phyloP scores from a whole-genome alignment of 2,113 vertebrate genomes.

The Festucalex cinctus region DNA sequence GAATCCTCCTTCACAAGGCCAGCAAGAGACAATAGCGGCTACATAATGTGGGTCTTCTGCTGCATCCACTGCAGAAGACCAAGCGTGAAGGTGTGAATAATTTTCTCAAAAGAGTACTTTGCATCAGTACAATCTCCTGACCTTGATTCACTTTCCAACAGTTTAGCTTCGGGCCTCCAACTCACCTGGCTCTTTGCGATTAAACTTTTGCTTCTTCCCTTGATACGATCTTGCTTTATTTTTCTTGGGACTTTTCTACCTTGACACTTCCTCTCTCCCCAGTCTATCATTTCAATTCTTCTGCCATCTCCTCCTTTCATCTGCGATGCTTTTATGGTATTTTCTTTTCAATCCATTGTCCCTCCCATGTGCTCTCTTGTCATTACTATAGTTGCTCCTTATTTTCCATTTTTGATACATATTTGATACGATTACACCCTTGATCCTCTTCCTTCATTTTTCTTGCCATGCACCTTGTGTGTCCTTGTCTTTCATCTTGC shows the following conservation, averaged over 20 bases:
- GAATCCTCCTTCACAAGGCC: slow-evolving; percentile 36
- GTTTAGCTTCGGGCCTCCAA: slow-evolving; percentile 7
- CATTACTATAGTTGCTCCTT: slow-evolving; percentile 1
- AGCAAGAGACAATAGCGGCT: slow-evolving; percentile 58
- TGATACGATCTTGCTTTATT: not conserved
- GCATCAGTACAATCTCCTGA: slow-evolving; percentile 7
- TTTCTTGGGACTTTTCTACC: not conserved
- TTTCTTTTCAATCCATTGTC: not conserved
- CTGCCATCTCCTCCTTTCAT: not conserved
- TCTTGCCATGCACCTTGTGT: not conserved
- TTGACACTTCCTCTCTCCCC: not conserved
- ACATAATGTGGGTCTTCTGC: slow-evolving; percentile 44
- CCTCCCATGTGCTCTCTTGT: not conserved
- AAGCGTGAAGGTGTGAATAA: slow-evolving; percentile 10
- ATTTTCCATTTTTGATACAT: not conserved
- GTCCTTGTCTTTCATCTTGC: not conserved
- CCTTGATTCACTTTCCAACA: slow-evolving; percentile 19
- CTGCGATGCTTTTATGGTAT: not conserved
- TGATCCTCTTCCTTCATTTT: not conserved
- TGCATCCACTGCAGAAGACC: slow-evolving; percentile 39
- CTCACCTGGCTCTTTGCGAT: slow-evolving; percentile 6
- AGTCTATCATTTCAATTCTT: not conserved
- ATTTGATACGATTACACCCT: not conserved
- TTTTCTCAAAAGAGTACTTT: slow-evolving; percentile 6
- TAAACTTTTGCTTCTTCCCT: not conserved